These are phyloP conservation scores for Odocoileus virginianus DNA, from an alignment of 2,113 vertebrate species.

Conservation along the genomic window DNA sequence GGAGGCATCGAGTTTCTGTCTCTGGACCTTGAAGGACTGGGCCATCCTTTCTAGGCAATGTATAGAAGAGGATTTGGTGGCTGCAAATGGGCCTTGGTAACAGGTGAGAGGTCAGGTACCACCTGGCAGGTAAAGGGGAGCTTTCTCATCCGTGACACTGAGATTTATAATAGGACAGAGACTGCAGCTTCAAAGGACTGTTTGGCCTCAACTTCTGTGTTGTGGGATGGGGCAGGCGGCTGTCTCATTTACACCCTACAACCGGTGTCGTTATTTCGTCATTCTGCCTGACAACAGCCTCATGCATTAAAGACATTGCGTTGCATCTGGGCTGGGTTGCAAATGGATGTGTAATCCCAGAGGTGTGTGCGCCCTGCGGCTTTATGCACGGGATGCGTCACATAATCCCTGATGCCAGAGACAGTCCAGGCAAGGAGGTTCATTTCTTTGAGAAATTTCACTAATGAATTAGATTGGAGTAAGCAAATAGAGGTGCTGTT, in stretches of 20 bases:
- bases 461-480: background rate
- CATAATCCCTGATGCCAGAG: background rate
- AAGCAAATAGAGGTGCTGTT: background rate
- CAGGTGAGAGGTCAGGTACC: slow-evolving; percentile 3
- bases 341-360: background rate
- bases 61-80: background rate
- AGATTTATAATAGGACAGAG: background rate
- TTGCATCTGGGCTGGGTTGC: background rate
- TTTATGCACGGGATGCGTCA: too few relatives aligned
- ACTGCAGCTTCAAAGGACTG: background rate
- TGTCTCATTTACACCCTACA: slow-evolving; percentile 39
- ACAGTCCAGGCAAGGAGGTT: background rate
- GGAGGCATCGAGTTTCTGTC: background rate
- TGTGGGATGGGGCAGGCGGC: background rate
- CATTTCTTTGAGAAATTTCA: background rate
- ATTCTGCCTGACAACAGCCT: background rate
- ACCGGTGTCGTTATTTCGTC: background rate
- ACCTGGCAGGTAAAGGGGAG: background rate
- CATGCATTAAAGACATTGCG: background rate
- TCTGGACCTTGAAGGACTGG: too few relatives aligned
- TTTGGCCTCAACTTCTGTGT: background rate
- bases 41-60: background rate
- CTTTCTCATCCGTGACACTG: background rate
- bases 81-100: background rate
- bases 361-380: background rate